Conservation (phyloP, 2,797 vertebrate genomes). For the Chanos chanos region DNA sequence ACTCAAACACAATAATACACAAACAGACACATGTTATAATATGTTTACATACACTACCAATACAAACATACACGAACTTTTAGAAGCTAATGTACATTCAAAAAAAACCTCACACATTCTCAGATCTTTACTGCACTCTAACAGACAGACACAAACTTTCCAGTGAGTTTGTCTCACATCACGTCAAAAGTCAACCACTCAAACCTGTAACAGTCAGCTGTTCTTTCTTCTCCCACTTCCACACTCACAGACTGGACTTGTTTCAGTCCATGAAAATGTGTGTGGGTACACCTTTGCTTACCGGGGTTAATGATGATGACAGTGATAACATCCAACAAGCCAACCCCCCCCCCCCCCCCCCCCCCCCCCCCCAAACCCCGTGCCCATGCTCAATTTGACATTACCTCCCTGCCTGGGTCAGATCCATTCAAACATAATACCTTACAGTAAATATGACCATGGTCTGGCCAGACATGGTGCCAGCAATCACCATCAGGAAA, state of each 20-base stretch:
- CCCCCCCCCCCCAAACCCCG: too few species aligned
- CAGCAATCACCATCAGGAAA: constrained; percentile 37
- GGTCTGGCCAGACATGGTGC: constrained; percentile 18
- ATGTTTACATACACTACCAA: not conserved
- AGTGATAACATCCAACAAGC: constrained; percentile 53
- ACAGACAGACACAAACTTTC: too few species aligned
- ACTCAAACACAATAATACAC: too few species aligned
- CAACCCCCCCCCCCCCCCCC: too few species aligned
- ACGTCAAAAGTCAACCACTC: not conserved
- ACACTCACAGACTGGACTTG: too few species aligned
- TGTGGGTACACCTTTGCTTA: constrained; percentile 3
- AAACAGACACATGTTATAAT: too few species aligned
- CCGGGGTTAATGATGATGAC: constrained; percentile 50
- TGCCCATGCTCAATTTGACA: constrained; percentile 41
- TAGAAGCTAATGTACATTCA: too few species aligned
- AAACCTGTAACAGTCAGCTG: not conserved
- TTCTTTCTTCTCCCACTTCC: constrained; percentile 47
- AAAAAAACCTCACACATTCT: too few species aligned
- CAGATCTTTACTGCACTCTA: too few species aligned
- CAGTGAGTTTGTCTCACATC: too few species aligned
- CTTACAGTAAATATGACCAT: constrained; percentile 48
- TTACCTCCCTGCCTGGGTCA: constrained; percentile 39
- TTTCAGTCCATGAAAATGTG: constrained; percentile 33
- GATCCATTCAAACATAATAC: constrained; percentile 39
- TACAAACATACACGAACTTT: not conserved